Evolutionary conservation across 2,888 invertebrate species (phyloP), one percentile per base, ranked within the genome.

Genomic region (Camponotus fellah): DNA sequence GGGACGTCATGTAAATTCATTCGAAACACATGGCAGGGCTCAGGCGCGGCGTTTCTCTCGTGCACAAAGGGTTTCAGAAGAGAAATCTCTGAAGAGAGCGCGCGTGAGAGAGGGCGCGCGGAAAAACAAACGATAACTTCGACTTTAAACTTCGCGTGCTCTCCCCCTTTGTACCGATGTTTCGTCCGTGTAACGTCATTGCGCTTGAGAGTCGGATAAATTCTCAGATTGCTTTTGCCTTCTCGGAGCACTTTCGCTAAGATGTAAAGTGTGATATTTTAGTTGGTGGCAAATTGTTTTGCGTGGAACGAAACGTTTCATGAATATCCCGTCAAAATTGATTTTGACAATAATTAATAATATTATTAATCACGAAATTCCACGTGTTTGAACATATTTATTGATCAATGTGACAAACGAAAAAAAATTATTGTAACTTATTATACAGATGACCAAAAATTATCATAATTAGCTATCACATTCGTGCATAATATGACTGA

Each of bases 1-100:
- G 86, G 90, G 85, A 86, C 85, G 87, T 89, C 87, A 90, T 91
- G 91, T 91, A 90, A 91, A 91, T 92, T 91, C 90, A 91, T 92
- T 89, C 86, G 90, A 90, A 91, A 91, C 93, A 92, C 91, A 91
- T 91, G 91, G 90, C 91, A 87, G 85, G 86, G 85, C 84, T 85
- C 82, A 68, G 76, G 76, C 83, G 84, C 84, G 79, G 84, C 85
- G 85, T 84, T 85, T 72, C 76, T 86, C 86, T 86, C 72, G 74
- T 69, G 84, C 72, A 66, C 83, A 90, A 89, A 87, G 88, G 85
- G 88, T 87, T 90, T 84, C 83, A 53, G 62, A 49, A 66, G 74
- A 72, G 71, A 88, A 87, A 87, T 85, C 86, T 81, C 86, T 79
- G 66, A 79, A 62, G 83, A 84, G 81, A 53, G 32, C 53, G 53